These are phyloP conservation scores for Echiichthys vipera DNA, from an alignment of 2,797 vertebrate genomes.

Conservation along the genomic window DNA sequence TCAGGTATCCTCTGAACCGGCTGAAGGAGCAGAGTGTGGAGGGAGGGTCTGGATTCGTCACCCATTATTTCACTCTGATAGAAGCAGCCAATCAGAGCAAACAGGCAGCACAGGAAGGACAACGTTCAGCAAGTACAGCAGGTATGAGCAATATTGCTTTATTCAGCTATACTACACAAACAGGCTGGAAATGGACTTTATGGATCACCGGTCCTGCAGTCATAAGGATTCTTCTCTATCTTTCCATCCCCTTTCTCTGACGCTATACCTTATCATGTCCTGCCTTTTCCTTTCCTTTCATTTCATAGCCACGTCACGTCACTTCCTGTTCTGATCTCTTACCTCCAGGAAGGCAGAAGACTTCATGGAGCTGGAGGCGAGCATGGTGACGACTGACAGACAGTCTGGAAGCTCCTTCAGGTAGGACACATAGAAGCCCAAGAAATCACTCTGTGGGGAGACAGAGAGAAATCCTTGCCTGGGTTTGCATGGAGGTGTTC, in stretches of 20 bases:
- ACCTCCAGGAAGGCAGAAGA: conserved; percentile 79
- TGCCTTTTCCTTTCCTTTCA: no score
- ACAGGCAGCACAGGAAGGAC: conserved; percentile 3
- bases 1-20: conserved; percentile 97
- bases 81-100: conserved; percentile 33
- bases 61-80: conserved; percentile 84
- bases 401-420: conserved; percentile 96
- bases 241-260: background rate
- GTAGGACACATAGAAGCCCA: conserved; percentile 96
- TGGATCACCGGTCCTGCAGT: background rate
- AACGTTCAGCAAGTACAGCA: background rate
- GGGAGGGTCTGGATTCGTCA: conserved; percentile 91
- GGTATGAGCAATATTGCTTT: background rate
- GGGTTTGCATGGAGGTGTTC: background rate
- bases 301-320: background rate
- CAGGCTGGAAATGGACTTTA: background rate
- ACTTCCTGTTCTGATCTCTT: conserved; percentile 11
- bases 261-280: no score
- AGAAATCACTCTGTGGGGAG: conserved; percentile 90
- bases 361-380: conserved; percentile 73
- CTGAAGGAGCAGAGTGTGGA: conserved; percentile 93
- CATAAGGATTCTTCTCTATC: background rate
- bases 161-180: background rate
- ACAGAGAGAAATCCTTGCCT: background rate
- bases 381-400: conserved; percentile 89